phyloP scores from a whole-genome alignment of 2,113 vertebrate genomes.

The Daphoenositta chrysoptera region DNA sequence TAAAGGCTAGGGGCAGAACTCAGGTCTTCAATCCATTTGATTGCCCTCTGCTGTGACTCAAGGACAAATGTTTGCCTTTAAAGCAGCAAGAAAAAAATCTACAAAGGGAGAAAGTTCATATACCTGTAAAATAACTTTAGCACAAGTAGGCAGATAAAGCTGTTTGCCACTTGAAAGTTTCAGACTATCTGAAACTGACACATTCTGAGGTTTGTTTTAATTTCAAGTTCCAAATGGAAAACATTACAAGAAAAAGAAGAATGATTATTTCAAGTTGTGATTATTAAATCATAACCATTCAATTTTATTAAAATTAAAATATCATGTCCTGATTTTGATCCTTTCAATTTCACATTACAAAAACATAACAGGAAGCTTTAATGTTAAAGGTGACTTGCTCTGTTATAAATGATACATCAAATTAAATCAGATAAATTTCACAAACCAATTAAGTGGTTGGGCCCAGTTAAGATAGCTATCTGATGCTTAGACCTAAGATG shows the following conservation, averaged over 20 bases:
- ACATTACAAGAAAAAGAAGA: not conserved
- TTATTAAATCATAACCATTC: not conserved
- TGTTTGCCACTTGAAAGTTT: not conserved
- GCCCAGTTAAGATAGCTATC: not conserved
- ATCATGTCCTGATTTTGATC: not conserved
- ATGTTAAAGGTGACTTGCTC: not conserved
- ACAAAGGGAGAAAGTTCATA: not conserved
- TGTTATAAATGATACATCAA: not conserved
- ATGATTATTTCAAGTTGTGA: not conserved
- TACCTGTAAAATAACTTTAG: not conserved
- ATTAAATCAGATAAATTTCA: not conserved
- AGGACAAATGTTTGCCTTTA: not conserved
- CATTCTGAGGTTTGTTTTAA: not conserved
- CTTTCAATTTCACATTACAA: not conserved
- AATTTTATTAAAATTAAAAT: not conserved
- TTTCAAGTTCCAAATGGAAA: not conserved
- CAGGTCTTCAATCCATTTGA: not conserved
- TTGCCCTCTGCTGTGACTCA: not conserved
- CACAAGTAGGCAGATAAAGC: not conserved
- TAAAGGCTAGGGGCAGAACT: not conserved
- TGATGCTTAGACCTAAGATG: not conserved
- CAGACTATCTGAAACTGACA: not conserved
- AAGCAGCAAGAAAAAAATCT: not conserved
- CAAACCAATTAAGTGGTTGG: not conserved
- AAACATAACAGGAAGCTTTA: not conserved